Percentiles rank a stretch among this genome's conserved stretches.
Evolutionary conservation across 1,140 invertebrate genomes (phyloP).

Genomic region (Scaptodrosophila lebanonensis): DNA sequence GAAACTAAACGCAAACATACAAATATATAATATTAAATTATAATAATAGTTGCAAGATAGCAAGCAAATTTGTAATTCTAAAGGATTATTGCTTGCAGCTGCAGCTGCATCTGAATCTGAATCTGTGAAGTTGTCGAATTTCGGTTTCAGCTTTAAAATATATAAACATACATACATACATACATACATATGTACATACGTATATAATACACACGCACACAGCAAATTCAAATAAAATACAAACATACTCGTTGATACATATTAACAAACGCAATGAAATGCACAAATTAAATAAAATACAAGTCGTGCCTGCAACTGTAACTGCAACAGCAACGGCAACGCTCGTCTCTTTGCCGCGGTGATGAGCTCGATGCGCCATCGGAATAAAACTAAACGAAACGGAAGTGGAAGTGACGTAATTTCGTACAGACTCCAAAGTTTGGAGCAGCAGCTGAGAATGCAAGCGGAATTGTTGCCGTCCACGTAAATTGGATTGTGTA

Average conservation of each 20-base stretch:
- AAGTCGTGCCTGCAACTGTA: conserved; percentile 31
- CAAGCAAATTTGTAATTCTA: no score
- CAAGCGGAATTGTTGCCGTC: conserved; percentile 1
- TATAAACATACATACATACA: no score
- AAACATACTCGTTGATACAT: no score
- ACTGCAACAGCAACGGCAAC: conserved; percentile 26
- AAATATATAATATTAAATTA: conserved; percentile 6
- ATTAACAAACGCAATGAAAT: background rate
- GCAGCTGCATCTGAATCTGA: background rate
- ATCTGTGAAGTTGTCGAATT: conserved; percentile 43
- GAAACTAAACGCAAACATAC: no score
- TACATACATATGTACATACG: no score
- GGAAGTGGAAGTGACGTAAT: conserved; percentile 74
- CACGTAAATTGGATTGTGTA: conserved; percentile 44
- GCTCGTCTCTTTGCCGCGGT: conserved; percentile 7
- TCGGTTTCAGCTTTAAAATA: conserved; percentile 7
- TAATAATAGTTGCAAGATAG: conserved; percentile 59
- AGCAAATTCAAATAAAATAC: conserved; percentile 4
- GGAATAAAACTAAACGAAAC: conserved; percentile 41
- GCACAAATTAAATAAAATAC: conserved; percentile 1
- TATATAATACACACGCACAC: no score
- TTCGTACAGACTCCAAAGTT: conserved; percentile 40
- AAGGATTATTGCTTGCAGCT: no score
- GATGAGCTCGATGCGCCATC: conserved; percentile 17
- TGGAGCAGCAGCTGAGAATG: conserved; percentile 20